These are phyloP conservation scores for Sinella curviseta DNA, from an alignment of 1,140 invertebrate species.

Conservation along the genomic window DNA sequence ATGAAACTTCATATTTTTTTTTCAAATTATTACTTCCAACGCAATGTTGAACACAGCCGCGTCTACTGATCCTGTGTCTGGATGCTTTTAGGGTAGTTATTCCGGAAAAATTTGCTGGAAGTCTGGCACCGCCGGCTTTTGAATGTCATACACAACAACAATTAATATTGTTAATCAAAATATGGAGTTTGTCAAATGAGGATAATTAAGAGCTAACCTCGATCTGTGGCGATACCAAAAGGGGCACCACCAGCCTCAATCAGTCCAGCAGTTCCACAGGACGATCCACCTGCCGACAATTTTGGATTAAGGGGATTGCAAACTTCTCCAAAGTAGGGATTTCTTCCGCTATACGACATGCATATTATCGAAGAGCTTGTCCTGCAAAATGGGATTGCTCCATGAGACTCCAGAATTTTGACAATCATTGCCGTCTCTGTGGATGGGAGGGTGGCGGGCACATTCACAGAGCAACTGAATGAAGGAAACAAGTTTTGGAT, in stretches of 20 bases:
- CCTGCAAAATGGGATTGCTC: constrained; percentile 57
- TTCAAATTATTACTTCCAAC: constrained; percentile 36
- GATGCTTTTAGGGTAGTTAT: constrained; percentile 81
- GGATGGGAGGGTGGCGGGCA: constrained; percentile 56
- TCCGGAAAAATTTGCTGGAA: constrained; percentile 83
- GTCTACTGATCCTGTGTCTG: constrained; percentile 17
- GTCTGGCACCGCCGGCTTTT: constrained; percentile 71
- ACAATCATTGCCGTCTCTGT: constrained; percentile 53
- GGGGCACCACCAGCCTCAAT: constrained; percentile 18
- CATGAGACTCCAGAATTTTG: constrained; percentile 47
- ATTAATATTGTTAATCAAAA: neutral
- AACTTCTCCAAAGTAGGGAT: constrained; percentile 45
- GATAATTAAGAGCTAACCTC: neutral
- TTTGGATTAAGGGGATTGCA: constrained; percentile 38
- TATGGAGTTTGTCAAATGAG: neutral
- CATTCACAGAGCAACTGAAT: constrained; percentile 31
- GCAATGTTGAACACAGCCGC: constrained; percentile 26
- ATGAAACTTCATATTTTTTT: neutral
- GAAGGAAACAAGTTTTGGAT: constrained; percentile 51
- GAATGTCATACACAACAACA: neutral
- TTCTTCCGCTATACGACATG: constrained; percentile 33
- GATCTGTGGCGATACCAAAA: constrained; percentile 15
- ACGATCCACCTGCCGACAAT: constrained; percentile 41
- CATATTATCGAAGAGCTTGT: constrained; percentile 52
- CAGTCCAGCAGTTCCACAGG: constrained; percentile 38